phyloP scores from a whole-genome alignment of 2,888 invertebrate species.

The Calliphora vomitoria region DNA sequence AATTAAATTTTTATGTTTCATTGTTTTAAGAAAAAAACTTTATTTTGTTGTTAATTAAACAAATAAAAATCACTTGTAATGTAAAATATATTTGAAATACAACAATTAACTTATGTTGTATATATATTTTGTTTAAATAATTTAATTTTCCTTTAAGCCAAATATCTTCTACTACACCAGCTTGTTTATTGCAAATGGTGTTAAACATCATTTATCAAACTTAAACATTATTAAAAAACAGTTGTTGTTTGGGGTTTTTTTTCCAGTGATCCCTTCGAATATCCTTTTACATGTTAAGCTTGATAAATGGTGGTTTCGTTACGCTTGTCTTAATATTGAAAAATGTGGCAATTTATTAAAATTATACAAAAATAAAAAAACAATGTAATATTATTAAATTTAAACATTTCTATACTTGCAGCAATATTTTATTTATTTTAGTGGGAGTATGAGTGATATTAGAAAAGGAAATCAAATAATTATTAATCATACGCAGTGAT shows the following conservation, averaged over 20 bases:
- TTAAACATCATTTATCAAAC: slow-evolving; percentile 50
- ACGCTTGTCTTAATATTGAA: slow-evolving; percentile 56
- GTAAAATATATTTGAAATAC: neutral
- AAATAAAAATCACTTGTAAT: slow-evolving; percentile 12
- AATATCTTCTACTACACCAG: slow-evolving; percentile 25
- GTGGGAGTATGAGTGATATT: slow-evolving; percentile 36
- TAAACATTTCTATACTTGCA: neutral
- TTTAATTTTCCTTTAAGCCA: slow-evolving; percentile 21
- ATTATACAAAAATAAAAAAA: slow-evolving; percentile 1
- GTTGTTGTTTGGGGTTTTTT: neutral
- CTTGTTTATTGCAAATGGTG: slow-evolving; percentile 2
- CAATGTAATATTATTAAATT: neutral
- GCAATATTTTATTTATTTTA: neutral
- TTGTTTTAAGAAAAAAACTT: slow-evolving; percentile 26
- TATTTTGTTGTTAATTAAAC: slow-evolving; percentile 36
- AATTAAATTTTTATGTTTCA: neutral
- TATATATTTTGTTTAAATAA: neutral
- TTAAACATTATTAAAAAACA: slow-evolving; percentile 49
- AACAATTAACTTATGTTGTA: slow-evolving; percentile 8
- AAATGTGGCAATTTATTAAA: slow-evolving; percentile 51
- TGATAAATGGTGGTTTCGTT: slow-evolving; percentile 52
- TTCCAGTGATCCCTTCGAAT: slow-evolving; percentile 15
- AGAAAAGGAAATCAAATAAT: neutral
- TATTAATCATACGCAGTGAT: slow-evolving; percentile 46
- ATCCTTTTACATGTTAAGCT: slow-evolving; percentile 51